These are phyloP conservation scores for Agrochola lota DNA, from an alignment of 2,888 invertebrate species.

Conservation along the genomic window DNA sequence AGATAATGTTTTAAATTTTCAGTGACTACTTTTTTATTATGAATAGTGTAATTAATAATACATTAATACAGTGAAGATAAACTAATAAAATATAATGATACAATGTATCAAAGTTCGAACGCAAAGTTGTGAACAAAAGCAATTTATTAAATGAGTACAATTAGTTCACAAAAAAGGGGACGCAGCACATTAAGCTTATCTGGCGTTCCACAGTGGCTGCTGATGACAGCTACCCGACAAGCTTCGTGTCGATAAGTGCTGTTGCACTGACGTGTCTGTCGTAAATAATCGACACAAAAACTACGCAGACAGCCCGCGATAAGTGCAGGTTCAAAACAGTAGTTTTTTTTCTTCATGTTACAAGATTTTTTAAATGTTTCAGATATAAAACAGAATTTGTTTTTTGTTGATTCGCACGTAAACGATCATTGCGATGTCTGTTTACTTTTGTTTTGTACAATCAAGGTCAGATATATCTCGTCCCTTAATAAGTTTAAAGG, in stretches of 20 bases:
- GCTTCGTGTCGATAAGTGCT: constrained; percentile 53
- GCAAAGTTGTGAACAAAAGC: neutral
- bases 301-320: constrained; percentile 26
- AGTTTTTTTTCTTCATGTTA: constrained; percentile 5
- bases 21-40: no score
- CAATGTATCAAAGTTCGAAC: neutral
- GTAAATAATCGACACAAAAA: constrained; percentile 52
- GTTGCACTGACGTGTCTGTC: constrained; percentile 27
- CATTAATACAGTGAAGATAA: neutral
- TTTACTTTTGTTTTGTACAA: constrained; percentile 6
- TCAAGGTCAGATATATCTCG: no score
- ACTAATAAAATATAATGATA: neutral
- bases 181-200: constrained; percentile 47
- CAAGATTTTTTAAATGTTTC: constrained; percentile 6
- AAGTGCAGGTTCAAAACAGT: constrained; percentile 23
- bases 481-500: no score
- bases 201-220: constrained; percentile 54
- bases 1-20: neutral
- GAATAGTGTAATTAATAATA: no score
- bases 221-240: constrained; percentile 66
- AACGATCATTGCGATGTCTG: neutral
- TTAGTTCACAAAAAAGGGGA: constrained; percentile 16
- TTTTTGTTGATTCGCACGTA: constrained; percentile 10
- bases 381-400: constrained; percentile 30
- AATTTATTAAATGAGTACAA: constrained; percentile 9